Evolutionary conservation across 1,140 invertebrate genomes (phyloP), one percentile per base, ranked within the genome.

Genomic region (Drosophila gunungcola): DNA sequence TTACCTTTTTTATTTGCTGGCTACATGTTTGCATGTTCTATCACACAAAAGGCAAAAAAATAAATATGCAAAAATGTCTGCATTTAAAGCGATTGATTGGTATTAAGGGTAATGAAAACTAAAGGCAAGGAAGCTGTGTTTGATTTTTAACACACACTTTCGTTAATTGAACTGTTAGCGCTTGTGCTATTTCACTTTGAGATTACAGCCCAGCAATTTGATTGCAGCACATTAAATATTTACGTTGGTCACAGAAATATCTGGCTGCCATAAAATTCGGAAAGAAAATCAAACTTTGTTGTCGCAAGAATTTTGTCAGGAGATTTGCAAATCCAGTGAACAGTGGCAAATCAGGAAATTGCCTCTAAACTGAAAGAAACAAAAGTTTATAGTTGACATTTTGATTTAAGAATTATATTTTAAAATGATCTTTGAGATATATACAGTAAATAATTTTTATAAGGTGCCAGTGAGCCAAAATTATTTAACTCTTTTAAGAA

Each of bases 61-160:
- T 39, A 25, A 60, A 63, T 32, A 6, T 2, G 7, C 7, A 32
- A 7, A 32, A 60, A 57, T 63, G 54, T n/a, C 41, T 58, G 60
- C 39, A 60, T 63, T 63, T 42, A 63, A 60, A 63, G 42, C 54
- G 60, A 63, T 60, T 63, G 60, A 63, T 63, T 56, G 60, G 51
- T 12, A 63, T 63, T 63, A 63, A 63, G 27, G 27, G 38, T 60
- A 63, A 60, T 60, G 60, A 63, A 63, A 63, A 25, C n/a, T 0
- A 25, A 42, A 42, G 29, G 9, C 41, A 41, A 12, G 9, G 42
- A 41, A 12, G 9, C 55, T 36, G 27, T 32, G 9, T 21, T 49
- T n/a, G 27, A 27, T 11, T 34, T 11, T 34, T 29, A 9, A 3
- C 0, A 13, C 3, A 36, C 49, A 51, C 49, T 52, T 36, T 36